These are phyloP conservation scores for Callimorpha dominula DNA, from an alignment of 2,888 invertebrate species.

Conservation along the genomic window DNA sequence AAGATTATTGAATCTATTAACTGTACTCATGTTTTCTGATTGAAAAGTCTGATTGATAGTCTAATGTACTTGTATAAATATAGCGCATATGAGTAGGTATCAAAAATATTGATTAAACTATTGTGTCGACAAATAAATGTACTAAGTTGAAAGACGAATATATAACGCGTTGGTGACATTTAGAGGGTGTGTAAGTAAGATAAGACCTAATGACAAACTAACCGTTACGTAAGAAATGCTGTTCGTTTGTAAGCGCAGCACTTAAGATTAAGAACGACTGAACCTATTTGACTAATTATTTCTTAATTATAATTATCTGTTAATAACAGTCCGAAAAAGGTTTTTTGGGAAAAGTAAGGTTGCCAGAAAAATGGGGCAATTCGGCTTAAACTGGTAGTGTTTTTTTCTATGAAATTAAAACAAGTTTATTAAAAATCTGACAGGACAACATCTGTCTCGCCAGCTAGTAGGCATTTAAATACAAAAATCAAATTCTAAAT, in stretches of 20 bases:
- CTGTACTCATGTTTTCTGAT: conserved; percentile 35
- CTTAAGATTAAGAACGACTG: neutral
- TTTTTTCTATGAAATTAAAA: too few relatives aligned
- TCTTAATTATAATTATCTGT: neutral
- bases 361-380: too few relatives aligned
- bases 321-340: too few relatives aligned
- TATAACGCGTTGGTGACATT: neutral
- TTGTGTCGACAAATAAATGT: neutral
- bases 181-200: neutral
- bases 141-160: neutral
- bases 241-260: neutral
- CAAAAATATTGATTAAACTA: too few relatives aligned
- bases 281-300: neutral
- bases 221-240: neutral
- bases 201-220: neutral
- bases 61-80: conserved; percentile 7
- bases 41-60: conserved; percentile 32
- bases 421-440: too few relatives aligned
- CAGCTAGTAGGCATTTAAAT: neutral
- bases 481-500: too few relatives aligned
- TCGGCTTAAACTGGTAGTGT: too few relatives aligned
- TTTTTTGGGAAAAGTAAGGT: too few relatives aligned
- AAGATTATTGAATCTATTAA: conserved; percentile 44
- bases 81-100: neutral
- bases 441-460: too few relatives aligned